These are phyloP conservation scores for Cebus imitator DNA, from an alignment of 2,113 vertebrate genomes.

Conservation along the genomic window DNA sequence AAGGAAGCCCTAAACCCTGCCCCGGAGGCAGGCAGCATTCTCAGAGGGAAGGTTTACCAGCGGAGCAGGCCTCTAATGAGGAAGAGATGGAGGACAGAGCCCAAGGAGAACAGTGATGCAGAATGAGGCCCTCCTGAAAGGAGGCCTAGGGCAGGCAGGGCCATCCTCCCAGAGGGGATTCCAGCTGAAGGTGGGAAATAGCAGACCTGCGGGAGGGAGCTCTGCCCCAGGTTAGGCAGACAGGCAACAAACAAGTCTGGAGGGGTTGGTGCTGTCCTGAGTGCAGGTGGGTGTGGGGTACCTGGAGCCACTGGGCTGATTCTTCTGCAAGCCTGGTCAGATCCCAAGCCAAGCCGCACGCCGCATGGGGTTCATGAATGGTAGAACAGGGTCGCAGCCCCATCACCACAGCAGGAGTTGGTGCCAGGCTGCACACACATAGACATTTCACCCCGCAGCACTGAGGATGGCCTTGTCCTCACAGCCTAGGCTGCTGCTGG, in stretches of 20 bases:
- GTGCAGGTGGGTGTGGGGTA: too few relatives aligned
- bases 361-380: neutral
- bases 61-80: rapidly evolving
- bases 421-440: rapidly evolving
- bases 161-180: neutral
- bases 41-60: neutral
- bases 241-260: neutral
- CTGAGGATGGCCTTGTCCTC: neutral
- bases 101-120: rapidly evolving
- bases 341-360: too few relatives aligned
- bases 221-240: too few relatives aligned
- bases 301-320: neutral
- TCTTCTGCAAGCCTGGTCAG: neutral
- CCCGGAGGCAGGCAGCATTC: rapidly evolving
- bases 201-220: neutral
- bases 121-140: too few relatives aligned
- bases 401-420: neutral
- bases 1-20: neutral
- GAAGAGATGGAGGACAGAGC: rapidly evolving
- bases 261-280: rapidly evolving
- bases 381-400: neutral
- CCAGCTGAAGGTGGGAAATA: neutral
- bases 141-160: neutral
- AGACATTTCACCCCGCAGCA: rapidly evolving
- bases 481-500: neutral